Percentiles rank a stretch among this genome's conserved stretches.
phyloP scores from a whole-genome alignment of 2,113 vertebrate species.

The Leucosticte australis region DNA sequence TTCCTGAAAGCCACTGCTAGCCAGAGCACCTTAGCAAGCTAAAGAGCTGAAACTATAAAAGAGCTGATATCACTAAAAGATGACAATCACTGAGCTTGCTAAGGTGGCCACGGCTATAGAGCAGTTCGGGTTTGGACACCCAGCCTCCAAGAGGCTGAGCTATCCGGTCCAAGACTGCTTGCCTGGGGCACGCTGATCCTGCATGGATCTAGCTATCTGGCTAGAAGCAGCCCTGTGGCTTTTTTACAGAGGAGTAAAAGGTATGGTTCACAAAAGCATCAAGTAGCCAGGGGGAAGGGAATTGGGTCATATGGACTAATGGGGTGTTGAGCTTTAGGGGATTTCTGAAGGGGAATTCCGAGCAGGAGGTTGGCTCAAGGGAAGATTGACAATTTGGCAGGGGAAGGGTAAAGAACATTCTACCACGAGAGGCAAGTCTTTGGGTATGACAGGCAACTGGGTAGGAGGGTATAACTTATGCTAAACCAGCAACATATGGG shows the following conservation, averaged over 20 bases:
- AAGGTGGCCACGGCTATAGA: too few relatives aligned
- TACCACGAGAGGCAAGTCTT: neutral
- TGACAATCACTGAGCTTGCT: too few relatives aligned
- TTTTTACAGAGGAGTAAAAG: neutral
- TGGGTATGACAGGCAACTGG: neutral
- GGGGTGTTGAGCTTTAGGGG: neutral
- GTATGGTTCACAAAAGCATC: neutral
- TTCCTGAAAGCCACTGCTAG: too few relatives aligned
- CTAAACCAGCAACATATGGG: neutral
- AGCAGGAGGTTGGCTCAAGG: neutral
- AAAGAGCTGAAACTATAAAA: too few relatives aligned
- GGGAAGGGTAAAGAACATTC: neutral
- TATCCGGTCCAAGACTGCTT: too few relatives aligned
- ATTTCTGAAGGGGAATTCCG: neutral
- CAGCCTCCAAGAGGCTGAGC: too few relatives aligned
- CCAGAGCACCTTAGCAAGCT: too few relatives aligned
- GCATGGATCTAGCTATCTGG: too few relatives aligned
- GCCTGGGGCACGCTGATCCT: too few relatives aligned
- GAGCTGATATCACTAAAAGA: too few relatives aligned
- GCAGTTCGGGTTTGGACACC: too few relatives aligned
- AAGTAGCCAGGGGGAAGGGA: neutral
- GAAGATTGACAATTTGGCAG: neutral
- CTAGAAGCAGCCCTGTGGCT: too few relatives aligned
- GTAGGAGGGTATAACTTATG: neutral
- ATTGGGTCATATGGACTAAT: neutral